Evolutionary conservation across 2,888 invertebrate species (phyloP).

Genomic region (Cynaeus angustus): DNA sequence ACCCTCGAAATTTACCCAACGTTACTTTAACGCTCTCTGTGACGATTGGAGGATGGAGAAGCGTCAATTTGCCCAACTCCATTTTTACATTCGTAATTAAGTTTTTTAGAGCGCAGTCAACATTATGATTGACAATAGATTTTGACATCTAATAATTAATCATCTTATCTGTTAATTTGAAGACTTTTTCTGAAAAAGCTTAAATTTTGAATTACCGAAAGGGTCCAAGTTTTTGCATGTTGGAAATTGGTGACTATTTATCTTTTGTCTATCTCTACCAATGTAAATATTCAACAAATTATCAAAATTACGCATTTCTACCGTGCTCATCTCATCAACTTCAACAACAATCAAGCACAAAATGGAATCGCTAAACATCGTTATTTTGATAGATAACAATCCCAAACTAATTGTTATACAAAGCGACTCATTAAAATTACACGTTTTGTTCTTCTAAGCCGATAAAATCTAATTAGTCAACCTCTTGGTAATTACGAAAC

Average conservation of each 20-base stretch:
- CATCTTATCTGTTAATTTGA: too few species aligned
- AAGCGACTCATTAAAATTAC: constrained; percentile 32
- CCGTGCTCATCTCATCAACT: neutral
- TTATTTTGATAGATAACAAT: constrained; percentile 36
- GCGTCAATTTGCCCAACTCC: constrained; percentile 10
- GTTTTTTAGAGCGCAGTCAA: too few species aligned
- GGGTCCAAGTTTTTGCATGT: too few species aligned
- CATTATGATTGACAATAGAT: too few species aligned
- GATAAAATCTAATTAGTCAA: constrained; percentile 40
- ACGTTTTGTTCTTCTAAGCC: constrained; percentile 21
- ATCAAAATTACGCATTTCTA: neutral
- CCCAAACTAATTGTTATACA: constrained; percentile 35
- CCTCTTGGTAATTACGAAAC: constrained; percentile 32
- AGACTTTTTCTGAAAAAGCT: too few species aligned
- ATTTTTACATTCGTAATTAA: constrained; percentile 21
- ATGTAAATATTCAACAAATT: too few species aligned
- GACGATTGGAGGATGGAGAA: constrained; percentile 26
- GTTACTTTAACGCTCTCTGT: constrained; percentile 19
- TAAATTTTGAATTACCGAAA: too few species aligned
- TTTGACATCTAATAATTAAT: too few species aligned
- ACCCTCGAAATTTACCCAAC: constrained; percentile 51
- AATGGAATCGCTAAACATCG: constrained; percentile 28
- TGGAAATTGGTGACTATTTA: too few species aligned
- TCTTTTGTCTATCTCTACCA: too few species aligned
- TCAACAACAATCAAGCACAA: neutral